Evolutionary conservation across 2,888 invertebrate species (phyloP).

Genomic region (Gibbula magus): DNA sequence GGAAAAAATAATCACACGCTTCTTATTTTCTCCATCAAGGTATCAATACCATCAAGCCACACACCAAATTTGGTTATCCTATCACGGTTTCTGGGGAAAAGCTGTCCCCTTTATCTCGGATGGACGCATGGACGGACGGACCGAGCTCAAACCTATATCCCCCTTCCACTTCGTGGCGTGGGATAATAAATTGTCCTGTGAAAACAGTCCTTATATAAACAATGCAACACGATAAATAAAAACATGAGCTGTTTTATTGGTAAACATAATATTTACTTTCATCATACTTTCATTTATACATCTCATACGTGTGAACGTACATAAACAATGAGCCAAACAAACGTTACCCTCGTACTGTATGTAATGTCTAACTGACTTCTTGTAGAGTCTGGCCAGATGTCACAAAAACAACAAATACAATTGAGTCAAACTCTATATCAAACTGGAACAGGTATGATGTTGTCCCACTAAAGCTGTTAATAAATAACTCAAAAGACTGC

Average conservation of each 20-base stretch:
- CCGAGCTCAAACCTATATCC: too few species aligned
- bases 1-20: too few species aligned
- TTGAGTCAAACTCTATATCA: not conserved
- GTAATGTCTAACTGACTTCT: not conserved
- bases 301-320: not conserved
- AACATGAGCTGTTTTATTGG: not conserved
- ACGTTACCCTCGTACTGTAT: not conserved
- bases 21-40: too few species aligned
- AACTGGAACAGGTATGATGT: not conserved
- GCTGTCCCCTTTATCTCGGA: too few species aligned
- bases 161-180: too few species aligned
- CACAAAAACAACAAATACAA: not conserved
- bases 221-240: too few species aligned
- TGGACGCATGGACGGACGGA: too few species aligned
- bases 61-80: too few species aligned
- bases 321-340: not conserved
- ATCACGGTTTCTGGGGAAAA: too few species aligned
- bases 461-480: not conserved
- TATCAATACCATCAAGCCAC: too few species aligned
- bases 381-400: not conserved
- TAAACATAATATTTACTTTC: constrained; percentile 6
- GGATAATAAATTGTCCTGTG: too few species aligned
- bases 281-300: constrained; percentile 5
- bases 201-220: too few species aligned
- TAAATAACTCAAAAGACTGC: not conserved